Percentiles rank a stretch among this genome's conserved stretches.
These are phyloP conservation scores for Euura saliciscinereae DNA, from an alignment of 1,140 invertebrate genomes.

Conservation along the genomic window DNA sequence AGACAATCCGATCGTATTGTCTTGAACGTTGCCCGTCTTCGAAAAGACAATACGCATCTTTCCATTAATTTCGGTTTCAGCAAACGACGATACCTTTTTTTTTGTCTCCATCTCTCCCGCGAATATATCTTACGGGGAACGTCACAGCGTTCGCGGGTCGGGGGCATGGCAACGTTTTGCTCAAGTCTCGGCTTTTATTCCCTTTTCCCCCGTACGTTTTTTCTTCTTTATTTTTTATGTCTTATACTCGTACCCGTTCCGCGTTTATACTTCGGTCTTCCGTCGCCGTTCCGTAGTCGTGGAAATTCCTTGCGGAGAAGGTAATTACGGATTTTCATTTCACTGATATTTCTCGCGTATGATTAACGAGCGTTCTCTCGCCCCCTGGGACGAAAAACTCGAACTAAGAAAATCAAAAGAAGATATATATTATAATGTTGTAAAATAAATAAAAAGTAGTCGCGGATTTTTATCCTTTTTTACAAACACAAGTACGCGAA, in stretches of 20 bases:
- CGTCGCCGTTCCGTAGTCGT: conserved; percentile 18
- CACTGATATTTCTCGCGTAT: conserved; percentile 40
- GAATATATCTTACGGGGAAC: conserved; percentile 30
- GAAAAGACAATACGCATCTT: conserved; percentile 31
- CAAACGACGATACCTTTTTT: conserved; percentile 27
- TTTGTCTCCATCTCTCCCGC: conserved; percentile 5
- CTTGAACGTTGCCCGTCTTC: too few relatives aligned
- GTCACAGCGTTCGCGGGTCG: conserved; percentile 16
- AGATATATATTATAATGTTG: background rate
- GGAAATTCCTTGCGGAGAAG: conserved; percentile 16
- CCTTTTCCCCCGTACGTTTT: conserved; percentile 16
- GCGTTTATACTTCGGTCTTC: background rate
- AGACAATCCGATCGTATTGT: conserved; percentile 45
- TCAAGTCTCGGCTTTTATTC: conserved; percentile 27
- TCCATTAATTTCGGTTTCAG: conserved; percentile 46
- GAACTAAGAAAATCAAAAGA: background rate
- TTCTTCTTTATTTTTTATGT: conserved; percentile 19
- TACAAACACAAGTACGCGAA: background rate
- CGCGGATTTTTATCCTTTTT: too few relatives aligned
- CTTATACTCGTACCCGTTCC: conserved; percentile 12
- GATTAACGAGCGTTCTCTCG: conserved; percentile 47
- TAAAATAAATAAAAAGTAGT: background rate
- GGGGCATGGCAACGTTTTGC: background rate
- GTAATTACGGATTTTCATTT: conserved; percentile 46
- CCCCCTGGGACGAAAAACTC: background rate